Conservation (phyloP, 2,113 vertebrate genomes). For the Anoplopoma fimbria region DNA sequence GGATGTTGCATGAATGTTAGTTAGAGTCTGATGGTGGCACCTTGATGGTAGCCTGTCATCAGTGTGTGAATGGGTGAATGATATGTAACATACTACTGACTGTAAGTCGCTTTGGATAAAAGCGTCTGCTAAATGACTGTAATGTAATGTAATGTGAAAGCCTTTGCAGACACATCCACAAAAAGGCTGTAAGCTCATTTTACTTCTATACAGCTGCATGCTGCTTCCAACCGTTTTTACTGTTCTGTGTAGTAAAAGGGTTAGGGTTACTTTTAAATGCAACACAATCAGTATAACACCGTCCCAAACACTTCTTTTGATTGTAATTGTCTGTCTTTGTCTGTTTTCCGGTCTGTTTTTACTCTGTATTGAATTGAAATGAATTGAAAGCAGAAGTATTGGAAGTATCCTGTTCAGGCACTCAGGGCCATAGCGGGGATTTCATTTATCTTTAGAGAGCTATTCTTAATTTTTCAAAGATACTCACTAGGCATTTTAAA, state of each 20-base stretch:
- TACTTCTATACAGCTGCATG: neutral
- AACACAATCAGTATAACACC: neutral
- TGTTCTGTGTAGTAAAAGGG: neutral
- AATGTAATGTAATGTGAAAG: no score
- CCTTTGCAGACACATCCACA: neutral
- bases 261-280: no score
- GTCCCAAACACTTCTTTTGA: neutral
- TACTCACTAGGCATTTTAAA: neutral
- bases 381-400: neutral
- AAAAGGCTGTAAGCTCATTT: neutral
- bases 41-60: no score
- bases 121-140: no score
- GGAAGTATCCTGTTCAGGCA: conserved; percentile 3
- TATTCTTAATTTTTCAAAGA: no score
- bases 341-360: neutral
- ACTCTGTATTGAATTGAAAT: neutral
- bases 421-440: conserved; percentile 17
- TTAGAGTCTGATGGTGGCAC: no score
- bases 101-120: no score
- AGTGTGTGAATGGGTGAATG: no score
- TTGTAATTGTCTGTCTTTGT: neutral
- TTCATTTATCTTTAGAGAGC: no score
- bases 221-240: neutral
- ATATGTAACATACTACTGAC: no score
- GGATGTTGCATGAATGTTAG: no score